Base-by-base conservation (phyloP, 2,113 vertebrate genomes). In the Herpetotheres cachinnans region DNA sequence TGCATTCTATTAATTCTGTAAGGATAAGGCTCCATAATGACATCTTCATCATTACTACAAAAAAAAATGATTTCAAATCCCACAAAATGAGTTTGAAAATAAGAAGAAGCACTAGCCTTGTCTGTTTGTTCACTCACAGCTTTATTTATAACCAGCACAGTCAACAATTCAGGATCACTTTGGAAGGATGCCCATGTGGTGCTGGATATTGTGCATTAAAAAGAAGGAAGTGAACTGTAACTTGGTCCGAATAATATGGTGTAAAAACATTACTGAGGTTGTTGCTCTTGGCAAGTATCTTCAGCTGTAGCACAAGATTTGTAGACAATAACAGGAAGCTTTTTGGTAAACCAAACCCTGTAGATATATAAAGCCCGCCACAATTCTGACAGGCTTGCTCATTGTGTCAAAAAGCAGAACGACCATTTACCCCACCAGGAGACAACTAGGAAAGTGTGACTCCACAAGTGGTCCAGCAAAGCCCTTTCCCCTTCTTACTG, bases 161-260 rank as follows among this genome's bases (percentile, higher is more conserved):
- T 94, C 80, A 97, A 96, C 78, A 96, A 78, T 72, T 89, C 79
- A 88, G 42, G 67, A 70, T 42, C 19, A 13, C 16, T 82, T 78
- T 95, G 88, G 91, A 97, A 73, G 80, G 59, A 56, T 65, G 65
- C 70, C 84, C 49, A 42, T 34, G 38, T 34, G 30, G 77, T 66
- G 58, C 49, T 88, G 76, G 62, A 84, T 73, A 93, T 38, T 78
- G 70, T 72, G 59, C 74, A 61, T 85, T 95, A 83, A 92, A 96
- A 95, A 81, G 78, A 90, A 97, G 95, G 95, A 97, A 97, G 94
- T 79, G 70, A 86, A 93, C 73, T 95, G 58, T 73, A 87, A 88
- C 76, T 86, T 38, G 66, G 74, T 71, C 90, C 86, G 86, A 91
- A 96, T 94, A 94, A 76, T 90, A 83, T 46, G 56, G 89, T 96